Conservation (phyloP, 2,888 invertebrate genomes). For the Dorcus hopei region DNA sequence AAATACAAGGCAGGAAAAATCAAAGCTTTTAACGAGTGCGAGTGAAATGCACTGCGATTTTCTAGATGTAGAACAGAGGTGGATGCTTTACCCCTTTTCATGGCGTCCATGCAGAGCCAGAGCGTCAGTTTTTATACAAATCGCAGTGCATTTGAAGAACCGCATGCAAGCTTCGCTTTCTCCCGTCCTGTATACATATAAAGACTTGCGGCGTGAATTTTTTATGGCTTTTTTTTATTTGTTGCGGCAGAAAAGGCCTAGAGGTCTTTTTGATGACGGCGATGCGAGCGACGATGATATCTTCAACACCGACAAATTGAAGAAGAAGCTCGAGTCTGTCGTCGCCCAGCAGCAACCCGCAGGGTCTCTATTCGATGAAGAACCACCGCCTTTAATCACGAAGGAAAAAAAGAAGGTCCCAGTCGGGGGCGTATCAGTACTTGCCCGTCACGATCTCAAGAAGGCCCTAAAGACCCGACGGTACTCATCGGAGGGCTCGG, state of each 20-base stretch:
- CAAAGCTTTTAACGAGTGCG: too few relatives aligned
- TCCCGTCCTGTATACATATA: neutral
- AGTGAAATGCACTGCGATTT: too few relatives aligned
- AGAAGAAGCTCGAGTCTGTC: constrained; percentile 10
- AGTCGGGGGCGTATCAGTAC: constrained; percentile 15
- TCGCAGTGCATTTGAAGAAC: too few relatives aligned
- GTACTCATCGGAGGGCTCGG: constrained; percentile 21
- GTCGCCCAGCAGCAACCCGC: neutral
- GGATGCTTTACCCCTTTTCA: too few relatives aligned
- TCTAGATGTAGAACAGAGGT: too few relatives aligned
- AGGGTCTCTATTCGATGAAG: neutral
- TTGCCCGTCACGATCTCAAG: constrained; percentile 23
- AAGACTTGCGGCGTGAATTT: neutral
- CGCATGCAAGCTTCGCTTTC: too few relatives aligned
- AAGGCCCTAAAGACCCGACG: constrained; percentile 26
- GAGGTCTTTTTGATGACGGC: constrained; percentile 42
- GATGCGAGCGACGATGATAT: constrained; percentile 40
- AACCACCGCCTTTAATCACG: constrained; percentile 1
- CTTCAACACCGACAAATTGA: constrained; percentile 24
- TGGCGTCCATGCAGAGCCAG: too few relatives aligned
- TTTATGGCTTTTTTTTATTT: neutral
- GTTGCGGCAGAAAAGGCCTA: constrained; percentile 30
- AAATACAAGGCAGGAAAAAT: neutral
- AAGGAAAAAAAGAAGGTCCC: neutral
- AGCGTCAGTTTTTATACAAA: too few relatives aligned